Evolutionary conservation across 2,113 vertebrate genomes (phyloP).

Genomic region (Gadus chalcogrammus): DNA sequence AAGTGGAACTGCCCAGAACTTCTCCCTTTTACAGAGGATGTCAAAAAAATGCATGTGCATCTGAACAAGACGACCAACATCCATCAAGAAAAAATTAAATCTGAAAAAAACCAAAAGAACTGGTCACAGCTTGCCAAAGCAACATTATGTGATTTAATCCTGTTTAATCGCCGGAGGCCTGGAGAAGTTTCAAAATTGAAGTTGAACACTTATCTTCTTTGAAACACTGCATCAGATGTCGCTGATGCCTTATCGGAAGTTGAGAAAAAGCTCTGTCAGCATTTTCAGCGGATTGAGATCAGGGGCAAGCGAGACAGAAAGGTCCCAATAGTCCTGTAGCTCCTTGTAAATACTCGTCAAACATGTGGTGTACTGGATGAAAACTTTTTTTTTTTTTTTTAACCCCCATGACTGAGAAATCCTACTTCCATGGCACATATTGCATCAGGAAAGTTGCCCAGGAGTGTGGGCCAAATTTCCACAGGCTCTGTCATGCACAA

Average conservation of each 20-base stretch:
- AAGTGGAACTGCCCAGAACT: conserved; percentile 41
- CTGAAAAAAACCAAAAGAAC: background rate
- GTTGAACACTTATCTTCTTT: background rate
- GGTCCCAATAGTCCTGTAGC: conserved; percentile 21
- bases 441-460: conserved; percentile 4
- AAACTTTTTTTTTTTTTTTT: conserved; percentile 15
- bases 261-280: conserved; percentile 20
- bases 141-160: conserved; percentile 24
- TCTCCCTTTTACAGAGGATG: conserved; percentile 33
- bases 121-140: conserved; percentile 26
- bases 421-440: background rate
- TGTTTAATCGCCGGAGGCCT: conserved; percentile 26
- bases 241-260: conserved; percentile 12
- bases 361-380: conserved; percentile 9
- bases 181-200: conserved; percentile 34
- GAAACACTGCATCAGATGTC: conserved; percentile 22
- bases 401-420: conserved; percentile 5
- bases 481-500: conserved; percentile 13
- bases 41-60: conserved; percentile 14
- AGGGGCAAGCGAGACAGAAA: conserved; percentile 29
- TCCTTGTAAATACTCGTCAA: conserved; percentile 10
- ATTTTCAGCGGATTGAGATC: conserved; percentile 24
- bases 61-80: conserved; percentile 9
- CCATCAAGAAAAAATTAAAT: background rate
- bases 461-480: conserved; percentile 18